These are phyloP conservation scores for Acronicta alni DNA, from an alignment of 2,888 invertebrate species.

Conservation along the genomic window DNA sequence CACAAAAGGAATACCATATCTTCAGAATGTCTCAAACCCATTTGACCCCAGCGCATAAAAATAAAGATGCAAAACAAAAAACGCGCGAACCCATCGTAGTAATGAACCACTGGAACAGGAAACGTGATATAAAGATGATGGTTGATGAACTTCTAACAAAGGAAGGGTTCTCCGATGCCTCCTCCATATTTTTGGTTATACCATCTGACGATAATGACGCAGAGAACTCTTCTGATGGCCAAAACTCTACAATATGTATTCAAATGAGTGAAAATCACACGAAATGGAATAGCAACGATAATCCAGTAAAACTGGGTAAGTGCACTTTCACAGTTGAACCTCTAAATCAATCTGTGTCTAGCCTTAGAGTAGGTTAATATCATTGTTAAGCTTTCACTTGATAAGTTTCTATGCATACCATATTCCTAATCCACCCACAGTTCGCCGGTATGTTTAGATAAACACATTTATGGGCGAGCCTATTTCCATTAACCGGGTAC, in stretches of 20 bases:
- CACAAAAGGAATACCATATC: constrained; percentile 31
- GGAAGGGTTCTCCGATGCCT: constrained; percentile 51
- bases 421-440: too few relatives aligned
- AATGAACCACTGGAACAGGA: constrained; percentile 54
- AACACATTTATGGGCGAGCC: too few relatives aligned
- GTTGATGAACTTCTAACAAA: constrained; percentile 58
- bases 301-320: constrained; percentile 5
- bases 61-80: constrained; percentile 8
- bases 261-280: constrained; percentile 22
- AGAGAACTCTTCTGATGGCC: constrained; percentile 10
- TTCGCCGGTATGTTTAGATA: too few relatives aligned
- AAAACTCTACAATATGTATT: constrained; percentile 25
- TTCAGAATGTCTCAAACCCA: constrained; percentile 45
- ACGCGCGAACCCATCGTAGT: constrained; percentile 46
- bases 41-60: neutral
- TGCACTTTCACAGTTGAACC: neutral
- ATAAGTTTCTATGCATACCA: too few relatives aligned
- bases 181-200: constrained; percentile 68
- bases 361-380: too few relatives aligned
- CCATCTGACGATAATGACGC: constrained; percentile 60
- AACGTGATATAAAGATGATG: constrained; percentile 54
- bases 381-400: too few relatives aligned
- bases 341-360: too few relatives aligned
- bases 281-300: neutral
- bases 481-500: too few relatives aligned